A percentile compares a stretch with the other conserved stretches of the same genome.
Evolutionary conservation across 2,888 invertebrate species (phyloP).

Genomic region (Acrobasis repandana): DNA sequence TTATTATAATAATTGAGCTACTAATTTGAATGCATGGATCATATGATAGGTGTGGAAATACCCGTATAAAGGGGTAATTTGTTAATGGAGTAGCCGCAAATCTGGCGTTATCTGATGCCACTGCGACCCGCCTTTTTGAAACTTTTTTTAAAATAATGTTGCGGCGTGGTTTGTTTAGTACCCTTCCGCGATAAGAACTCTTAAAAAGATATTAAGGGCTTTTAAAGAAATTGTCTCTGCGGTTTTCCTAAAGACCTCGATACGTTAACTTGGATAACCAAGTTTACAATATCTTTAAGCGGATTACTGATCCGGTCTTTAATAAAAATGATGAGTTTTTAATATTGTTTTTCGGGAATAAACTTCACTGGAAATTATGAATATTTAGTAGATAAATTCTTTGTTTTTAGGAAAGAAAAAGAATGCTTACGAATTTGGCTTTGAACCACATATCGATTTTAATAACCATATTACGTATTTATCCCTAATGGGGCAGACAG

Average conservation of each 20-base stretch:
- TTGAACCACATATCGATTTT: too few relatives aligned
- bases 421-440: too few relatives aligned
- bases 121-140: slow-evolving; percentile 72
- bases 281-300: slow-evolving; percentile 26
- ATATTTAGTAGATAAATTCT: too few relatives aligned
- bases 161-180: slow-evolving; percentile 69
- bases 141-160: slow-evolving; percentile 77
- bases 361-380: neutral
- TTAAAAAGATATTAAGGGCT: slow-evolving; percentile 74
- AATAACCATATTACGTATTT: too few relatives aligned
- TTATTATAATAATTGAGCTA: too few relatives aligned
- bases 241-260: slow-evolving; percentile 43
- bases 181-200: slow-evolving; percentile 73
- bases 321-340: slow-evolving; percentile 4
- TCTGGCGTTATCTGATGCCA: slow-evolving; percentile 74
- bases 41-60: slow-evolving; percentile 29
- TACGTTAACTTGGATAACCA: slow-evolving; percentile 33
- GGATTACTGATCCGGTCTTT: neutral
- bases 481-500: too few relatives aligned
- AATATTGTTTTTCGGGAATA: neutral
- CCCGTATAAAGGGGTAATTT: slow-evolving; percentile 69
- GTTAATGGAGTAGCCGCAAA: slow-evolving; percentile 77
- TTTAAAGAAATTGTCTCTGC: slow-evolving; percentile 72
- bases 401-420: too few relatives aligned
- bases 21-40: too few relatives aligned